Evolutionary conservation across 2,113 vertebrate species (phyloP).

Genomic region (Atlantisia rogersi): DNA sequence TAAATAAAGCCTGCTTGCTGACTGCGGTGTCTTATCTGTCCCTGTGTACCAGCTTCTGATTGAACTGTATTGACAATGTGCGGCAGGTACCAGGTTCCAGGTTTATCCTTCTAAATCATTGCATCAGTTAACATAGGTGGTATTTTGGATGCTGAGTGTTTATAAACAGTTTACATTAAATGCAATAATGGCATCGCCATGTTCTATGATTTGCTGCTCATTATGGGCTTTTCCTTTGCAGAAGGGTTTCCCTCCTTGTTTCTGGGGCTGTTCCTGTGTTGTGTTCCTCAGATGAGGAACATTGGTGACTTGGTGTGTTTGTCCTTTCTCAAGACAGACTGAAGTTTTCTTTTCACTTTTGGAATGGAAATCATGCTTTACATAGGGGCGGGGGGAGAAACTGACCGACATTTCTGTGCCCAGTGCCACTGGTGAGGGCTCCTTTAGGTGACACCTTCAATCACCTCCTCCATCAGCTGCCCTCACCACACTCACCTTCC

Average conservation of each 20-base stretch:
- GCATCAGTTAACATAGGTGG: accelerated
- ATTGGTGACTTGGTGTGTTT: accelerated
- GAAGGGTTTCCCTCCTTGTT: accelerated
- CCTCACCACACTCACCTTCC: background rate
- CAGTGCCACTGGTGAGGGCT: background rate
- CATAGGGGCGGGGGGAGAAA: background rate
- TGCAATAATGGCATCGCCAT: accelerated
- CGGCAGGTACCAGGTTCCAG: accelerated
- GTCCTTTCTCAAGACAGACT: background rate
- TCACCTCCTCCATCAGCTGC: background rate
- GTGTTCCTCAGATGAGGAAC: background rate
- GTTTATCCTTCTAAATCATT: background rate
- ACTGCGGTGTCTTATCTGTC: accelerated
- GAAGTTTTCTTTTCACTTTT: background rate
- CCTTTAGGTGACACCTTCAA: background rate
- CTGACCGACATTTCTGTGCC: background rate
- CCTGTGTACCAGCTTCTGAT: background rate
- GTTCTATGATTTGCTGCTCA: accelerated
- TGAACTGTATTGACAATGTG: accelerated
- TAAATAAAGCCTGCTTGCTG: background rate
- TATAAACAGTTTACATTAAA: background rate
- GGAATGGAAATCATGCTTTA: background rate
- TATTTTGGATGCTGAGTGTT: background rate
- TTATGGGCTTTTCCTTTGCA: background rate
- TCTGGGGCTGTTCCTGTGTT: accelerated